These are phyloP conservation scores for Tamias sibiricus DNA, from an alignment of 2,113 vertebrate genomes.

Conservation along the genomic window DNA sequence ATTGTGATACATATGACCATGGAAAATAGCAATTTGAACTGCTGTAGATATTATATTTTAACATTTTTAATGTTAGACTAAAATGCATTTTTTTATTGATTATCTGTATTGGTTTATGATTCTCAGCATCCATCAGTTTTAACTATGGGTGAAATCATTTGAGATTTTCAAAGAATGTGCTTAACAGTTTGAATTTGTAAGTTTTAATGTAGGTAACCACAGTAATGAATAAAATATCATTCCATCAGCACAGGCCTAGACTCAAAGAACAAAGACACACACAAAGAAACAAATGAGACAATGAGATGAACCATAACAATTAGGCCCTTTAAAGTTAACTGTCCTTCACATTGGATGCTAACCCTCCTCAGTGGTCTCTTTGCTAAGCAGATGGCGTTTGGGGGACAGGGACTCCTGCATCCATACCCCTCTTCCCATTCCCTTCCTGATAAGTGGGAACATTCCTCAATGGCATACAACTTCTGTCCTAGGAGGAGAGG, in stretches of 20 bases:
- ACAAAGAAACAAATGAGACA: not conserved
- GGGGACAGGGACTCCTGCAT: not conserved
- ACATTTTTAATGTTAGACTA: not conserved
- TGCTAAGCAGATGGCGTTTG: not conserved
- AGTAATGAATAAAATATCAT: constrained; percentile 35
- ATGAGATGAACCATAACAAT: not conserved
- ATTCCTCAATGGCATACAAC: not conserved
- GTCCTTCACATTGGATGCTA: not conserved
- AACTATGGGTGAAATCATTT: not conserved
- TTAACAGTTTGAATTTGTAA: not conserved
- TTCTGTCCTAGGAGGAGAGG: not conserved
- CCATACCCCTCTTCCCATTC: accelerated
- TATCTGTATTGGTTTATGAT: not conserved
- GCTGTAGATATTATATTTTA: constrained; percentile 16
- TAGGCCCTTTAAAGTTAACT: not conserved
- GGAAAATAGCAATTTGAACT: not conserved
- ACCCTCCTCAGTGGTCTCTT: not conserved
- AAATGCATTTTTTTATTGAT: not conserved
- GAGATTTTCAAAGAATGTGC: not conserved
- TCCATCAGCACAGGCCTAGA: not conserved
- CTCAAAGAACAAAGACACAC: not conserved
- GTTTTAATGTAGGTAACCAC: not conserved
- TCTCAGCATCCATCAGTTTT: not conserved
- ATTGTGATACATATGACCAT: not conserved
- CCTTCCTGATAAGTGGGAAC: not conserved